Base-by-base conservation (phyloP, 2,797 vertebrate species). In the Lemur catta region DNA sequence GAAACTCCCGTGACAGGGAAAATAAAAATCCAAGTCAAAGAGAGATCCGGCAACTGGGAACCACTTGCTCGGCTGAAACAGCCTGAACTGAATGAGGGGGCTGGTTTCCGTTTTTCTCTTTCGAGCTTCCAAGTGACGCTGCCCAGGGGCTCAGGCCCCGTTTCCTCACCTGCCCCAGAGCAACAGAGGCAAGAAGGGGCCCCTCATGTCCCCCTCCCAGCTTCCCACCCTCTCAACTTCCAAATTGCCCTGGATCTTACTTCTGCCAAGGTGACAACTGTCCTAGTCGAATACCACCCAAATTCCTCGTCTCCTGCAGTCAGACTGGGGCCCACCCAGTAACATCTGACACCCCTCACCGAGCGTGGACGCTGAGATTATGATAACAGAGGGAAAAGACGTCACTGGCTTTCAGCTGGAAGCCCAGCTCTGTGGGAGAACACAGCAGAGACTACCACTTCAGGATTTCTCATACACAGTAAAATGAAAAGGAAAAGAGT, bases 21-120 rank as follows among this genome's bases (percentile, higher is more conserved):
- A 91, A 71, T n/a, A 38, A 86, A 94, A 91, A 74, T 11, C 7
- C 43, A 33, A 50, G 52, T 48, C 61, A 48, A 69, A 72, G 86
- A 75, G 41, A 90, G 59, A 72, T 6, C 55, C 30, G 52, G 38
- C 46, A 65, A 35, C 61, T 35, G 67, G 59, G 28, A 92, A 33
- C 35, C 17, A 4, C 50, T 1, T 9, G 46, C 26, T 55, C 14
- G 20, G 67, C 26, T 17, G 26, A 61, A 89, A 28, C 50, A 30
- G 38, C n/a, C 41, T 81, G 22, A 13, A 43, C 9, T 12, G 35
- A 30, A 41, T 0, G 2, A n/a, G n/a, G 17, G 50, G 7, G 18
- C 41, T 71, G 24, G 52, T 4, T 81, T 50, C 33, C 38, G 5
- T 50, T 57, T 84, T 65, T 61, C 41, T 38, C 55, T 41, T 7